Base-by-base conservation (phyloP, 2,888 invertebrate species). In the Nasonia oneida region DNA sequence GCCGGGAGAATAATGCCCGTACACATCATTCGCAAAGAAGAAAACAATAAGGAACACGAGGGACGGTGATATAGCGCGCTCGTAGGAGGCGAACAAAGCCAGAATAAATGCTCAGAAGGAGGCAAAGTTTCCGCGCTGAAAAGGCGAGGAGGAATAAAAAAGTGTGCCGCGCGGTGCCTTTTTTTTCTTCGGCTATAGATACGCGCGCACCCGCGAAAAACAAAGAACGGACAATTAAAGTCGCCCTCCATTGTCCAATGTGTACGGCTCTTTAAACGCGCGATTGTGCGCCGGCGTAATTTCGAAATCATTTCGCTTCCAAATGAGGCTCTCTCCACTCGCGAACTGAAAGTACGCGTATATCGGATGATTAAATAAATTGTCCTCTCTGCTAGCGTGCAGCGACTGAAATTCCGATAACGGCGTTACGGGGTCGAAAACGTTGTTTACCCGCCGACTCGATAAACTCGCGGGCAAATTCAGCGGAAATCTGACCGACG, bases 401-500 rank as follows among this genome's bases (percentile, higher is more conserved):
- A 29, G 29, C 57, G 57, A n/a, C 23, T 61, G 23, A 61, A 61
- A 61, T 61, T 61, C 57, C n/a, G 57, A 61, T 61, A 57, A 57
- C 15, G 57, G 3, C n/a, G n/a, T 57, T 57, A 57, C n/a, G 2
- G 29, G 18, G 47, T 78, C 53, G 78, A 37, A 53, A 67, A 78
- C 15, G 39, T 47, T 64, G 64, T 29, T 64, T 67, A 29, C 39
- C 12, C 42, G 14, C 4, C 71, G n/a, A 5, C 12, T 42, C 47
- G 74, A 80, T 80, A 80, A 80, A 71, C 81, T 80, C n/a, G 57
- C 76, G 33, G 50, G 47, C 64, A 33, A 64, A 67, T 75, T 75
- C 75, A 23, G 23, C 23, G 23, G 23, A 23, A 23, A 23, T 23
- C 23, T 23, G 23, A 23, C 23, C 23, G 23, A 23, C 23, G 23